Percentiles rank a stretch among this genome's conserved stretches.
phyloP scores from a whole-genome alignment of 2,888 invertebrate genomes.

The Hirtodrosophila confusa region DNA sequence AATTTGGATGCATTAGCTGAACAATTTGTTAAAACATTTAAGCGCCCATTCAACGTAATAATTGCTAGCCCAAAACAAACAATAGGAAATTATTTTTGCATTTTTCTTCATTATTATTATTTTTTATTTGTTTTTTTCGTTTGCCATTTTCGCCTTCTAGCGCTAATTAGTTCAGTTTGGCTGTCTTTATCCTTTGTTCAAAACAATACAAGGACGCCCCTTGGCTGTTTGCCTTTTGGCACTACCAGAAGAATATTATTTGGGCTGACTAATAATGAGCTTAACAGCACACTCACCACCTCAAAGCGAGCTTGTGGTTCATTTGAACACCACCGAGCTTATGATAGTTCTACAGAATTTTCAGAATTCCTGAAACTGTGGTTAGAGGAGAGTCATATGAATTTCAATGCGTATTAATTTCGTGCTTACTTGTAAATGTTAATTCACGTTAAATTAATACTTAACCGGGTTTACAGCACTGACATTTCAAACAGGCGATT shows the following conservation, averaged over 20 bases:
- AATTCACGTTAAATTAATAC: too few relatives aligned
- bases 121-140: background rate
- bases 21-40: conserved; percentile 12
- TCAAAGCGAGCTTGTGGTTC: conserved; percentile 16
- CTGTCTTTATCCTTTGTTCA: conserved; percentile 57
- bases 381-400: too few relatives aligned
- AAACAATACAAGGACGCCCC: conserved; percentile 45
- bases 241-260: conserved; percentile 5
- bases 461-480: too few relatives aligned
- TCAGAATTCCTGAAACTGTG: too few relatives aligned
- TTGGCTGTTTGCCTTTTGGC: conserved; percentile 41
- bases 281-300: conserved; percentile 25
- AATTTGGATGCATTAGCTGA: conserved; percentile 34
- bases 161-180: conserved; percentile 69
- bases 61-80: conserved; percentile 39
- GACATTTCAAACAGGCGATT: too few relatives aligned
- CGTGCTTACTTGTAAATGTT: too few relatives aligned
- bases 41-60: conserved; percentile 39
- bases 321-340: conserved; percentile 18
- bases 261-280: conserved; percentile 54
- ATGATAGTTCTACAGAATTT: background rate
- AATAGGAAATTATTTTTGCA: conserved; percentile 21
- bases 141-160: conserved; percentile 34
- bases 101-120: conserved; percentile 11
- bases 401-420: too few relatives aligned